Base-by-base conservation (phyloP, 2,797 vertebrate species). In the Tiaroga cobitis region DNA sequence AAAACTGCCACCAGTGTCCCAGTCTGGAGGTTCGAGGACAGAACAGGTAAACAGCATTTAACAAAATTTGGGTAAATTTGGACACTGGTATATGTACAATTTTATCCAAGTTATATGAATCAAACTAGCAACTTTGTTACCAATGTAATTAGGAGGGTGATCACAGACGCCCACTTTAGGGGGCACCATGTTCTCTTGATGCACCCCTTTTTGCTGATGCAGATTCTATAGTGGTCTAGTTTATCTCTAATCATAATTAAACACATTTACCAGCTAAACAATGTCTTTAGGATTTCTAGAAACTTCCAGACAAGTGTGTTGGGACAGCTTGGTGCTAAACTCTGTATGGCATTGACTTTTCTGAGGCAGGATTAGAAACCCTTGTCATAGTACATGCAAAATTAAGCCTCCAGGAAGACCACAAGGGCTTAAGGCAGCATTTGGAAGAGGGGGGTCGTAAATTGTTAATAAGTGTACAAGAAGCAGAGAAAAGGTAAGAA, bases 11-110 rank as follows among this genome's bases (percentile, higher is more conserved):
- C 91, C 87, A 95, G 94, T 54, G 92, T 96, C 59, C 95, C 96
- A 8, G 93, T 95, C 69, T 96, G 96, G 96, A 93, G 93, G 82
- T 96, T 96, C 11, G 95, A 96, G 63, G 89, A 94, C 84, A 95
- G 93, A 88, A 94, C 91, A 15, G 96, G 95, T 96, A 92, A 93
- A 93, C 18, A 21, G 2, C 19, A 34, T 21, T 59, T 11, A 18
- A 51, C 39, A 37, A 68, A 29, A 65, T 34, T 15, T 61, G 18
- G 6, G 18, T 49, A 49, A 2, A 49, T 49, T 49, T 49, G 46
- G 15, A 49, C 5, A 49, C 15, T 49, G 46, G 16, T 49, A 49
- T 49, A 49, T 49, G 34, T 13, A 56, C 3, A 2, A 3, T 26
- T 61, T 11, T 26, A 54, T 29, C 13, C 16, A 29, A 78, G 39